These are phyloP conservation scores for Cryptoblepharus egeriae DNA, from an alignment of 2,797 vertebrate species.

Conservation along the genomic window DNA sequence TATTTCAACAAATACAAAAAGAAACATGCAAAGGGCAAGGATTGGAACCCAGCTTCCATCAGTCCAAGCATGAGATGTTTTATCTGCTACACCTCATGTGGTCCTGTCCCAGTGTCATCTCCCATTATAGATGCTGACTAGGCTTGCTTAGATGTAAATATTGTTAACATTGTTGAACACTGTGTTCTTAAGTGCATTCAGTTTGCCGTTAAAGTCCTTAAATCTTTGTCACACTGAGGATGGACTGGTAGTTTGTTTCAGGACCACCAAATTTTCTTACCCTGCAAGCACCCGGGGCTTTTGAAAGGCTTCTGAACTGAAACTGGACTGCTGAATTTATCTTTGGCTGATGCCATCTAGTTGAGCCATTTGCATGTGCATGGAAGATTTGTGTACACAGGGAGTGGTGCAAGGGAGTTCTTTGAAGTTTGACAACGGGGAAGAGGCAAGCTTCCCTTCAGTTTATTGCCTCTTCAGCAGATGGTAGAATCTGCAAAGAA, in stretches of 20 bases:
- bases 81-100: neutral
- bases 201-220: neutral
- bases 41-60: neutral
- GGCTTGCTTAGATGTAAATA: neutral
- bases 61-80: neutral
- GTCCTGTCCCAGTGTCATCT: neutral
- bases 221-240: neutral
- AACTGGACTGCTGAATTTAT: neutral
- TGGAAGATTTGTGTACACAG: neutral
- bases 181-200: neutral
- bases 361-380: neutral
- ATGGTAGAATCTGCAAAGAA: neutral
- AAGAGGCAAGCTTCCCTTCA: neutral
- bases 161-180: too few species aligned
- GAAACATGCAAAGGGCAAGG: too few species aligned
- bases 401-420: neutral
- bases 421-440: neutral
- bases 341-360: neutral
- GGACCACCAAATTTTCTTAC: neutral
- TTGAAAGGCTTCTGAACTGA: neutral
- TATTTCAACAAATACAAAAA: too few species aligned
- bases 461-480: neutral
- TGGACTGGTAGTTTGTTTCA: neutral
- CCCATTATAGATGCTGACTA: neutral
- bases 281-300: neutral